A percentile compares a stretch with the other conserved stretches of the same genome.
Evolutionary conservation across 2,888 invertebrate species (phyloP).

Genomic region (Cantharis lateralis): DNA sequence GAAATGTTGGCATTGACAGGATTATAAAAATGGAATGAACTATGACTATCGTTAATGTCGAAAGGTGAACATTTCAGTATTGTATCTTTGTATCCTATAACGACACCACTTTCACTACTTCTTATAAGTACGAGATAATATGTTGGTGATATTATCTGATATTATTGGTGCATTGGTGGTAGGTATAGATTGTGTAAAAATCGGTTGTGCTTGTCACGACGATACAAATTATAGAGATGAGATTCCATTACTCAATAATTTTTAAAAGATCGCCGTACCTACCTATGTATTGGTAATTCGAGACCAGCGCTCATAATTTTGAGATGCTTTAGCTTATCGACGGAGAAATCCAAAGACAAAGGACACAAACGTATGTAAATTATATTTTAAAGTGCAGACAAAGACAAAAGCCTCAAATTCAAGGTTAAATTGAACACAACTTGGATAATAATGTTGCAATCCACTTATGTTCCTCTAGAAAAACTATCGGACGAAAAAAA

Average conservation of each 20-base stretch:
- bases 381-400: background rate
- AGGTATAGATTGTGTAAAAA: constrained; percentile 25
- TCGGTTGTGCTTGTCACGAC: constrained; percentile 20
- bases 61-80: constrained; percentile 26
- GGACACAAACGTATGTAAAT: constrained; percentile 1
- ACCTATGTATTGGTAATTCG: background rate
- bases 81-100: constrained; percentile 3
- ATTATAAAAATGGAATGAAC: background rate
- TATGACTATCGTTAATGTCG: constrained; percentile 16
- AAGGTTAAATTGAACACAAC: background rate
- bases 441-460: background rate
- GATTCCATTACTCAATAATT: constrained; percentile 10
- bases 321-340: background rate
- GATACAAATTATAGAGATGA: constrained; percentile 19
- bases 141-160: background rate
- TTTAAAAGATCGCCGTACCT: background rate
- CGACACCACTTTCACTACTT: constrained; percentile 25
- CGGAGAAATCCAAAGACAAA: background rate
- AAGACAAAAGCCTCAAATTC: background rate
- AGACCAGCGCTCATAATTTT: background rate
- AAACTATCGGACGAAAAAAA: background rate
- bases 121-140: background rate
- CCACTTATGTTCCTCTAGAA: background rate
- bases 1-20: background rate
- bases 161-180: constrained; percentile 1